Evolutionary conservation across 2,888 invertebrate genomes (phyloP).

Genomic region (Drosophila anceps): DNA sequence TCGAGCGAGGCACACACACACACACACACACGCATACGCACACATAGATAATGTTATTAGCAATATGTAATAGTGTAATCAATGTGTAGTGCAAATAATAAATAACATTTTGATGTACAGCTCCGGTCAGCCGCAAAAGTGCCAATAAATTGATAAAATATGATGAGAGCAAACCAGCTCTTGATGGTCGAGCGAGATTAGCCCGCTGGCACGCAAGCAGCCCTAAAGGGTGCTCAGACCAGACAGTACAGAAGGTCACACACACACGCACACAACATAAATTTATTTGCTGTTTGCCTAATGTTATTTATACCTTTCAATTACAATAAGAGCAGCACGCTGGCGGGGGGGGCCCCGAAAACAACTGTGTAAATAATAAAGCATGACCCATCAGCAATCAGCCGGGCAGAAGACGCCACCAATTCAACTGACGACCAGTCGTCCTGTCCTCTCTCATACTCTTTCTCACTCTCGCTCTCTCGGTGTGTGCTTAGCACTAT

Average conservation of each 20-base stretch:
- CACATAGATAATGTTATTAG: constrained; percentile 70
- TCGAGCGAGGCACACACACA: constrained; percentile 18
- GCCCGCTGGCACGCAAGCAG: constrained; percentile 47
- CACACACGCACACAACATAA: constrained; percentile 49
- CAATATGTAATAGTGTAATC: constrained; percentile 74
- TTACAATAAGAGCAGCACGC: constrained; percentile 67
- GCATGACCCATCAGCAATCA: constrained; percentile 81
- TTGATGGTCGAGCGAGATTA: constrained; percentile 64
- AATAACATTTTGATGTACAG: constrained; percentile 63
- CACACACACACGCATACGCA: constrained; percentile 2
- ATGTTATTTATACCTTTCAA: constrained; percentile 81
- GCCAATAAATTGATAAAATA: constrained; percentile 80
- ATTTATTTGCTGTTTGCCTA: constrained; percentile 81
- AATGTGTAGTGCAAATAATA: constrained; percentile 79
- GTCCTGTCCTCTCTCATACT: too few species aligned
- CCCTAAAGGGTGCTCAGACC: constrained; percentile 34
- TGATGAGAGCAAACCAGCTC: constrained; percentile 59
- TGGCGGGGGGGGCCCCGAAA: constrained; percentile 11
- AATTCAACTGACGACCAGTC: constrained; percentile 22
- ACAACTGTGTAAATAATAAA: constrained; percentile 74
- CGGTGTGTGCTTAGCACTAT: constrained; percentile 58
- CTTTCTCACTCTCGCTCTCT: not conserved
- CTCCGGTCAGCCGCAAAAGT: constrained; percentile 51
- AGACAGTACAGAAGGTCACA: constrained; percentile 19
- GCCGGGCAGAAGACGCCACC: constrained; percentile 51